Percentiles rank a stretch among this genome's conserved stretches.
Evolutionary conservation across 2,888 invertebrate genomes (phyloP).

Genomic region (Stenodema calcarata): DNA sequence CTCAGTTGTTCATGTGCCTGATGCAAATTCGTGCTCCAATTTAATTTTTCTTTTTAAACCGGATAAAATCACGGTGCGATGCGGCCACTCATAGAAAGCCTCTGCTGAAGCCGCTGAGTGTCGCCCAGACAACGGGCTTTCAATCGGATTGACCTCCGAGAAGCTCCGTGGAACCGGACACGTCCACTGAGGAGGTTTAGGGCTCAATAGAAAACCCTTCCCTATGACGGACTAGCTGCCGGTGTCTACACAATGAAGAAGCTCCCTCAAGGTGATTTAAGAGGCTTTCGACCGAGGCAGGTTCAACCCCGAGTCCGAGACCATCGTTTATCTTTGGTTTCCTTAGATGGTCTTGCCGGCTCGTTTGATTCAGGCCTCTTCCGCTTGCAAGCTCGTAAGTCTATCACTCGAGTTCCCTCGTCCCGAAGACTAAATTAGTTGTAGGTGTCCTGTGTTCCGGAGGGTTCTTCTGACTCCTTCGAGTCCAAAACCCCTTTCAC

Average conservation of each 20-base stretch:
- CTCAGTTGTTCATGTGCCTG: no score
- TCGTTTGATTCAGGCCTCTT: background rate
- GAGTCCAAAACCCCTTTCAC: background rate
- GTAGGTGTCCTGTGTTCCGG: background rate
- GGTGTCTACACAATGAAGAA: conserved; percentile 4
- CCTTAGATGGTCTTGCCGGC: conserved; percentile 15
- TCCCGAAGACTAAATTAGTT: background rate
- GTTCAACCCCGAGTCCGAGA: background rate
- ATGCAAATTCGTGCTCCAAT: no score
- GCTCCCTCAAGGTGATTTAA: background rate
- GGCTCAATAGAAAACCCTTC: conserved; percentile 1
- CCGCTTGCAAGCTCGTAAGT: background rate
- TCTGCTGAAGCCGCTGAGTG: no score
- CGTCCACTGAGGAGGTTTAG: background rate
- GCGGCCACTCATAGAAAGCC: no score
- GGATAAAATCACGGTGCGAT: no score
- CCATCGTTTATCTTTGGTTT: background rate
- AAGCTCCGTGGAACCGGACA: background rate
- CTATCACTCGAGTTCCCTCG: background rate
- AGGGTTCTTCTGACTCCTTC: background rate
- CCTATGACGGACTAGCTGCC: conserved; percentile 19
- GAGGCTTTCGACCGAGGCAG: background rate
- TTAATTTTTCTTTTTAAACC: no score
- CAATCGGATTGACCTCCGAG: background rate
- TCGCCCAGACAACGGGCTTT: background rate